Base-by-base conservation (phyloP, 2,888 invertebrate species). In the Hydriomena furcata region DNA sequence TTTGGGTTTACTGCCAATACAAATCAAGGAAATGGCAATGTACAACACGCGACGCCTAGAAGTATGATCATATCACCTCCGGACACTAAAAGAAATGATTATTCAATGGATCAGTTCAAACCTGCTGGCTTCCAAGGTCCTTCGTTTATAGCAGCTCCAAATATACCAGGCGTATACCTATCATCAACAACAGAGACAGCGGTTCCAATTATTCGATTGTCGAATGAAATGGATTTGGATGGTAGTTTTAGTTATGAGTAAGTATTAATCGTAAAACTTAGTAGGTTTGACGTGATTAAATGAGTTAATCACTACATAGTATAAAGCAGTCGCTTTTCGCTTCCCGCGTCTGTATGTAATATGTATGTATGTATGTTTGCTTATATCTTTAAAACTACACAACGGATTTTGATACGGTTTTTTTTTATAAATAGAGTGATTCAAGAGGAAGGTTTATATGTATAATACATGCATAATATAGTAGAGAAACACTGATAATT, bases 241-340 rank as follows among this genome's bases (percentile, higher is more conserved):
- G 91, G 91, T 52, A 90, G 90, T 58, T 92, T 91, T 60, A 91
- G 91, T 62, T 92, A 91, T 49, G 91, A 91, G 91, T 91, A 76
- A 82, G 91, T 86, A 57, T 23, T 42, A 1, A 7, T 17, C 34
- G 5, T 11, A 37, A 21, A 17, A 17, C n/a, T n/a, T n/a, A n/a
- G n/a, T n/a, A n/a, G n/a, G n/a, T n/a, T n/a, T n/a, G n/a, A n/a
- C n/a, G n/a, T n/a, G n/a, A n/a, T n/a, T n/a, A n/a, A n/a, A n/a
- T n/a, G n/a, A n/a, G n/a, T n/a, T n/a, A n/a, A n/a, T n/a, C n/a
- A n/a, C n/a, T n/a, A n/a, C n/a, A n/a, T n/a, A n/a, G n/a, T n/a
- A n/a, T n/a, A n/a, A n/a, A n/a, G n/a, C n/a, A n/a, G n/a, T n/a
- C n/a, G n/a, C n/a, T n/a, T n/a, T n/a, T n/a, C n/a, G n/a, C n/a